A percentile compares a stretch with the other conserved stretches of the same genome.
These are phyloP conservation scores for Microctonus aethiopoides DNA, from an alignment of 2,888 invertebrate genomes.

Conservation along the genomic window DNA sequence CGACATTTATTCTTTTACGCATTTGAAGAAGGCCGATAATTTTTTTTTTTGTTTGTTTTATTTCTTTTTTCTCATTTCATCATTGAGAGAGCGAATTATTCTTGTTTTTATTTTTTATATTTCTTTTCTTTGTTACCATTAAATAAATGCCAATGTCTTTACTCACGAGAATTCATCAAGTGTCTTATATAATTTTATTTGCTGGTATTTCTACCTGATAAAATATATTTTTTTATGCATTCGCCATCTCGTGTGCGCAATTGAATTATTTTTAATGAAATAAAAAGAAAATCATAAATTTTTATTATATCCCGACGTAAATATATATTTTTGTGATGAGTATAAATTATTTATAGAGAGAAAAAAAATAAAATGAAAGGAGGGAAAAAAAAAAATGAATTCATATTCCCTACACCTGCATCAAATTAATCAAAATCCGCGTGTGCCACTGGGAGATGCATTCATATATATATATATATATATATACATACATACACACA, in stretches of 20 bases:
- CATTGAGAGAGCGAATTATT: slow-evolving; percentile 12
- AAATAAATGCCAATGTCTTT: slow-evolving; percentile 14
- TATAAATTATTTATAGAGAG: too few relatives aligned
- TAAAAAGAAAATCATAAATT: too few relatives aligned
- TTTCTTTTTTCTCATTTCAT: background rate
- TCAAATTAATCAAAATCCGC: slow-evolving; percentile 40
- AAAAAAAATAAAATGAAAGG: background rate
- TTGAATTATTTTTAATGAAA: background rate
- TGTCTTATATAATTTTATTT: slow-evolving; percentile 7
- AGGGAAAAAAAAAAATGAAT: slow-evolving; percentile 18
- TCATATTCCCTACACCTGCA: slow-evolving; percentile 33
- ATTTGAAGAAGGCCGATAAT: slow-evolving; percentile 3
- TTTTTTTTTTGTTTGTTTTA: slow-evolving; percentile 1
- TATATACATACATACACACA: too few relatives aligned
- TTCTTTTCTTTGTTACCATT: background rate
- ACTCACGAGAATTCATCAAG: slow-evolving; percentile 1
- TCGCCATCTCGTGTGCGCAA: too few relatives aligned
- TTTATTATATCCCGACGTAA: too few relatives aligned
- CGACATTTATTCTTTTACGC: slow-evolving; percentile 21
- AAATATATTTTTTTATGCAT: too few relatives aligned
- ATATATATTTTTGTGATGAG: background rate
- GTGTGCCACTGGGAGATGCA: slow-evolving; percentile 24
- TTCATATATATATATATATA: background rate
- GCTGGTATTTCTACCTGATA: too few relatives aligned
- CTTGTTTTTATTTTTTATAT: too few relatives aligned